A percentile compares a stretch with the other conserved stretches of the same genome.
phyloP scores from a whole-genome alignment of 2,113 vertebrate species.

The Gadus macrocephalus region DNA sequence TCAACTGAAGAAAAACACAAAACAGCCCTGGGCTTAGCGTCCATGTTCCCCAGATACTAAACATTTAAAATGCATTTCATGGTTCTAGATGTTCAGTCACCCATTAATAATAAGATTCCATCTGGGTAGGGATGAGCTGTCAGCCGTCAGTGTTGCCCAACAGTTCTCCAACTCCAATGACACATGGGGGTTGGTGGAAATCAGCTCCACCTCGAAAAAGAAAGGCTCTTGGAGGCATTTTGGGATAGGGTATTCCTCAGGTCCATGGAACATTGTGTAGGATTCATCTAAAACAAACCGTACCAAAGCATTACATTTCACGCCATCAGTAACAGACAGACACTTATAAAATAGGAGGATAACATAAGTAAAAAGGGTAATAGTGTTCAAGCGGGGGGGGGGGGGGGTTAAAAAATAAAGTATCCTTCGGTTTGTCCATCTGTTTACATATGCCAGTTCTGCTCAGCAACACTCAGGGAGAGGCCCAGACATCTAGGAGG shows the following conservation, averaged over 20 bases:
- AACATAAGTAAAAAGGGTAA: background rate
- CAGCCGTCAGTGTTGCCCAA: conserved; percentile 57
- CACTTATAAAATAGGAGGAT: too few relatives aligned
- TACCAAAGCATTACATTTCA: background rate
- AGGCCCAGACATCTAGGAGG: background rate
- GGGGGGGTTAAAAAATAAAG: too few relatives aligned
- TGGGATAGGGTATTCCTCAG: conserved; percentile 45
- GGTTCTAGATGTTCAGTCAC: conserved; percentile 26
- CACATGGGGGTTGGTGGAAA: conserved; percentile 39
- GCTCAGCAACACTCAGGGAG: background rate
- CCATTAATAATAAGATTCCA: conserved; percentile 68
- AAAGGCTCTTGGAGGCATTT: conserved; percentile 57
- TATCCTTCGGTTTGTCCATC: too few relatives aligned
- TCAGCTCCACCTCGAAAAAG: conserved; percentile 68
- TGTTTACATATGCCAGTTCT: background rate
- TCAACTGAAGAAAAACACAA: too few relatives aligned
- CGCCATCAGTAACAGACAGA: too few relatives aligned
- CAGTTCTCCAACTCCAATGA: conserved; percentile 66
- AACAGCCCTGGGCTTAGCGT: too few relatives aligned
- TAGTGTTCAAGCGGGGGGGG: background rate
- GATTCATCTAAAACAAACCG: conserved; percentile 44
- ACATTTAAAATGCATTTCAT: background rate
- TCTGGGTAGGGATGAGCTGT: conserved; percentile 48
- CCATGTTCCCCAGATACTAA: too few relatives aligned
- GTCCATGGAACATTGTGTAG: conserved; percentile 45